Percentiles rank a stretch among this genome's conserved stretches.
These are phyloP conservation scores for Silurus aristotelis DNA, from an alignment of 2,797 vertebrate species.

Conservation along the genomic window DNA sequence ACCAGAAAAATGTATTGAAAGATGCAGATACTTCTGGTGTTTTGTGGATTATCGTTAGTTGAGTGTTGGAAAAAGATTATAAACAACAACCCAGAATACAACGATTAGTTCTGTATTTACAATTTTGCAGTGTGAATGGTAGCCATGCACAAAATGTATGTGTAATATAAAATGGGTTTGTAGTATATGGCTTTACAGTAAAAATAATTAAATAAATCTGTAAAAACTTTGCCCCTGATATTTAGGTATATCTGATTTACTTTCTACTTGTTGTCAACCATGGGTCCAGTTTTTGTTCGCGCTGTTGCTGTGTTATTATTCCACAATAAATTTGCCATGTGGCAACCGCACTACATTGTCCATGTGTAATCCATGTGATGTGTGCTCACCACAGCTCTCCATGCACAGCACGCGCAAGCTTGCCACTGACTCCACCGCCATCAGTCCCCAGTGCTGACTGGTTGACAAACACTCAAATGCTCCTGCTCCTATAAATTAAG, in stretches of 20 bases:
- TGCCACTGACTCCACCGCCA: slow-evolving; percentile 38
- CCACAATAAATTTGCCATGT: slow-evolving; percentile 31
- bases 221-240: slow-evolving; percentile 28
- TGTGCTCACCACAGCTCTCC: slow-evolving; percentile 17
- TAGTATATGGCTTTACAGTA: neutral
- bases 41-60: neutral
- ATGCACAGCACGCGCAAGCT: neutral
- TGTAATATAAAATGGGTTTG: neutral
- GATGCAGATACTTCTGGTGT: too few relatives aligned
- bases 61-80: neutral
- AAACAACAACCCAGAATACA: neutral
- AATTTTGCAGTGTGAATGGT: neutral
- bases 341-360: slow-evolving; percentile 41
- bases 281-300: slow-evolving; percentile 39
- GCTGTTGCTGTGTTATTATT: slow-evolving; percentile 54
- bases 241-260: slow-evolving; percentile 47
- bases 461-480: slow-evolving; percentile 62
- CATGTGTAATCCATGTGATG: slow-evolving; percentile 54
- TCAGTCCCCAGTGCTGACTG: slow-evolving; percentile 42
- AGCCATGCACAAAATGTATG: neutral
- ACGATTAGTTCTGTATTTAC: neutral
- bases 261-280: slow-evolving; percentile 31
- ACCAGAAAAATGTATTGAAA: too few relatives aligned
- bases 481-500: slow-evolving; percentile 68
- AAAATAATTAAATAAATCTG: too few relatives aligned